Conservation (phyloP, 2,888 invertebrate species). For the Drosophila infuscata region DNA sequence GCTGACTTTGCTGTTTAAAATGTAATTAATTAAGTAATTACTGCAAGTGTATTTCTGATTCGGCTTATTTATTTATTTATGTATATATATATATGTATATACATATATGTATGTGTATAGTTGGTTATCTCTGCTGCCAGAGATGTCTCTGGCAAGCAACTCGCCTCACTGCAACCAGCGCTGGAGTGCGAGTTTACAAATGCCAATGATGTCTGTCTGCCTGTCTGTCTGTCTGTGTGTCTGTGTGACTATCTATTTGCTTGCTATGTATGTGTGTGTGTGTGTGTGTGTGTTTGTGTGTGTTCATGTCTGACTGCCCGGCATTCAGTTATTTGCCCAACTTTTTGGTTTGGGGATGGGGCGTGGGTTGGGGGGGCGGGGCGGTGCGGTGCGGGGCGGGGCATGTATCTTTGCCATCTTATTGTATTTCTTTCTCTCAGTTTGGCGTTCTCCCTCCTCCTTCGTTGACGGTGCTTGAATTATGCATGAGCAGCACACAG, state of each 20-base stretch:
- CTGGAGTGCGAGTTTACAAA: slow-evolving; percentile 24
- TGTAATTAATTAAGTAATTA: not conserved
- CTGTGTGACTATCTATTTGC: slow-evolving; percentile 12
- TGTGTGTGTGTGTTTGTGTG: not conserved
- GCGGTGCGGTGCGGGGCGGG: slow-evolving; percentile 2
- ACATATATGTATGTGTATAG: not conserved
- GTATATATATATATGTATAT: slow-evolving; percentile 10
- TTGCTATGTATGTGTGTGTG: not conserved
- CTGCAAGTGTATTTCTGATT: not conserved
- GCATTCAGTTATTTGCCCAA: slow-evolving; percentile 57
- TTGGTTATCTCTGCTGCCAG: slow-evolving; percentile 47
- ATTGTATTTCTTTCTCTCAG: slow-evolving; percentile 41
- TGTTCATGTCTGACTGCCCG: slow-evolving; percentile 28
- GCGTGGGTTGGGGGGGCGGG: slow-evolving; percentile 10
- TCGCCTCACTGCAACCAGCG: slow-evolving; percentile 24
- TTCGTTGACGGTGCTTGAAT: slow-evolving; percentile 54
- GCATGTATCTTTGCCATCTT: slow-evolving; percentile 28
- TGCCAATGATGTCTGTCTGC: slow-evolving; percentile 56
- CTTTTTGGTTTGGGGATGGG: slow-evolving; percentile 25
- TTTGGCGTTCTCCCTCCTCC: slow-evolving; percentile 18
- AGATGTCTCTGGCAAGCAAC: slow-evolving; percentile 26
- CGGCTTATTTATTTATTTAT: slow-evolving; percentile 6
- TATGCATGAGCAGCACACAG: slow-evolving; percentile 66
- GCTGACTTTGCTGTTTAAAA: not conserved
- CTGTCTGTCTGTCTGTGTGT: slow-evolving; percentile 14